A percentile compares a stretch with the other conserved stretches of the same genome.
These are phyloP conservation scores for Arrhamphus sclerolepis DNA, from an alignment of 2,797 vertebrate species.

Conservation along the genomic window DNA sequence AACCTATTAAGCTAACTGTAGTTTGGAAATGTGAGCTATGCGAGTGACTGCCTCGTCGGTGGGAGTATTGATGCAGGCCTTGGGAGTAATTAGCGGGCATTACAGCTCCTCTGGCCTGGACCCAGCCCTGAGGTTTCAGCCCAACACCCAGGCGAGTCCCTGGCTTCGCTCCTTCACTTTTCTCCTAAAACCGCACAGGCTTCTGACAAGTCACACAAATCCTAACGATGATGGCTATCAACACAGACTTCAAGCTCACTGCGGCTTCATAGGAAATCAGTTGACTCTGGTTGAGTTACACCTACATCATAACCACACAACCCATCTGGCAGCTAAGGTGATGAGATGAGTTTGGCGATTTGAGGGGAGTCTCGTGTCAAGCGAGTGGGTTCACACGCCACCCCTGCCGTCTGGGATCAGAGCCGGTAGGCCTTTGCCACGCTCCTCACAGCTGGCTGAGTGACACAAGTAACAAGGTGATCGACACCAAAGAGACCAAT, in stretches of 20 bases:
- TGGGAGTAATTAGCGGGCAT: conserved; percentile 81
- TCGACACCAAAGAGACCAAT: conserved; percentile 55
- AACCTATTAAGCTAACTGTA: conserved; percentile 60
- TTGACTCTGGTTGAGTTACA: conserved; percentile 45
- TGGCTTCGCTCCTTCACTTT: conserved; percentile 61
- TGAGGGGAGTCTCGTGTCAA: conserved; percentile 1
- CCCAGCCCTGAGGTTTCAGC: conserved; percentile 68
- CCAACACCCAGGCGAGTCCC: conserved; percentile 70
- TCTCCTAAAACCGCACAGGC: conserved; percentile 54
- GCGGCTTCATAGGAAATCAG: conserved; percentile 39
- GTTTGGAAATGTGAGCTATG: conserved; percentile 68
- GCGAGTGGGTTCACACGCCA: conserved; percentile 23
- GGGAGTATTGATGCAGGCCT: conserved; percentile 68
- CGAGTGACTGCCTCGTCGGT: conserved; percentile 61
- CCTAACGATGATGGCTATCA: conserved; percentile 52
- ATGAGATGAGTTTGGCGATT: conserved; percentile 27
- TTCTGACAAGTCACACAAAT: conserved; percentile 49
- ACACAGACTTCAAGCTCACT: conserved; percentile 33
- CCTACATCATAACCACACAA: conserved; percentile 35
- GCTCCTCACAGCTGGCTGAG: conserved; percentile 68
- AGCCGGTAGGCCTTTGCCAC: conserved; percentile 44
- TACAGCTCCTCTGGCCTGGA: conserved; percentile 70
- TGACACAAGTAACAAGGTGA: conserved; percentile 58
- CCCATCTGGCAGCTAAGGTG: background rate
- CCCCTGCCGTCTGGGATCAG: conserved; percentile 58